Percentiles rank a stretch among this genome's conserved stretches.
phyloP scores from a whole-genome alignment of 2,888 invertebrate genomes.

The Cephus pulcher region DNA sequence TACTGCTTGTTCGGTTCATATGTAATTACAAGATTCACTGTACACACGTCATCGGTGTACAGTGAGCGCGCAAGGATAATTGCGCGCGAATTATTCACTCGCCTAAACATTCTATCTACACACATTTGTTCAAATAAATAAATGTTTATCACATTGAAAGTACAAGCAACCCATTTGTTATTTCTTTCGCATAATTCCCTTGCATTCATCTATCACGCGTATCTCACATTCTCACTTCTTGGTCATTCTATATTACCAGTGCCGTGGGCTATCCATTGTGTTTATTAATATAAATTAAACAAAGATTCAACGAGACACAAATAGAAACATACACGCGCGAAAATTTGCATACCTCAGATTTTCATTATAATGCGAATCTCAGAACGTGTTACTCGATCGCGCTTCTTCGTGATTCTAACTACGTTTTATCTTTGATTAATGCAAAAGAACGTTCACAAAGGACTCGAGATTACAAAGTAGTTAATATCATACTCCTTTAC shows the following conservation, averaged over 20 bases:
- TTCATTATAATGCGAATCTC: neutral
- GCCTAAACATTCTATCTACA: slow-evolving; percentile 34
- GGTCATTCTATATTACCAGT: neutral
- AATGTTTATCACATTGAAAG: slow-evolving; percentile 50
- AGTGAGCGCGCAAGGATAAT: slow-evolving; percentile 16
- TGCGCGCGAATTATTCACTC: slow-evolving; percentile 18
- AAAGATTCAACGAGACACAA: neutral
- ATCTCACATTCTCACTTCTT: neutral
- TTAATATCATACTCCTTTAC: neutral
- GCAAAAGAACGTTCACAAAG: neutral
- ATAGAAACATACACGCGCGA: neutral
- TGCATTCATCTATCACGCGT: neutral
- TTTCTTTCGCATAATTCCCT: neutral
- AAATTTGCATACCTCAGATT: neutral
- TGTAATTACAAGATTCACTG: slow-evolving; percentile 3
- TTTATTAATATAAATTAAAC: neutral
- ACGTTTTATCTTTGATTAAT: neutral
- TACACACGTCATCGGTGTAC: slow-evolving; percentile 22
- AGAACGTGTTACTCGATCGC: neutral
- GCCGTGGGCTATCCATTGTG: neutral
- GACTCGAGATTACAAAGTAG: neutral
- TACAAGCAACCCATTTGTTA: slow-evolving; percentile 1
- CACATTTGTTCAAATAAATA: slow-evolving; percentile 59
- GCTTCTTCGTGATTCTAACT: neutral
- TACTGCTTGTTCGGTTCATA: slow-evolving; percentile 16